A percentile compares a stretch with the other conserved stretches of the same genome.
phyloP scores from a whole-genome alignment of 2,113 vertebrate species.

The Arizona elegans region DNA sequence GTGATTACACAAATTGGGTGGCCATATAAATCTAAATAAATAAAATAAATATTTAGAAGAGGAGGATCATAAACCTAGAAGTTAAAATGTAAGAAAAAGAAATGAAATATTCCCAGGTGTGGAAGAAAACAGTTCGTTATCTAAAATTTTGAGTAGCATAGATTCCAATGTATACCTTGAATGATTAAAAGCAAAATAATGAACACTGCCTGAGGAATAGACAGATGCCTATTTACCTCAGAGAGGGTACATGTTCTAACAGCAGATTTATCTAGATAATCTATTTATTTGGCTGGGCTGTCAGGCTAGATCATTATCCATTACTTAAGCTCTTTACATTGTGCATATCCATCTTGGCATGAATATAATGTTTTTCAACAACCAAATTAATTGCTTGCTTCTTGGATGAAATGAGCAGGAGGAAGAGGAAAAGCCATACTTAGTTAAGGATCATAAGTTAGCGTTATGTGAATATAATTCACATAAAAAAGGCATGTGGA shows the following conservation, averaged over 20 bases:
- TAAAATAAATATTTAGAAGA: background rate
- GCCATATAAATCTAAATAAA: background rate
- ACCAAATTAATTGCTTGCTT: background rate
- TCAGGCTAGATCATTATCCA: background rate
- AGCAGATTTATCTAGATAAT: conserved; percentile 8
- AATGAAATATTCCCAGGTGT: background rate
- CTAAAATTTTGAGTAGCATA: background rate
- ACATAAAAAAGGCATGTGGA: background rate
- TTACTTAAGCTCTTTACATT: background rate
- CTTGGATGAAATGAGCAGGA: background rate
- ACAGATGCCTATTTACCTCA: background rate
- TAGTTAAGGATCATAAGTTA: background rate
- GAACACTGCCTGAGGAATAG: background rate
- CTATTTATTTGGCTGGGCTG: conserved; percentile 1
- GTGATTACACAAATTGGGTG: background rate
- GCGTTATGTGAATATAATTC: background rate
- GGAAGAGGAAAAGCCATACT: background rate
- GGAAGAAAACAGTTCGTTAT: background rate
- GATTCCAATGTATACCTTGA: background rate
- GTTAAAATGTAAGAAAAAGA: background rate
- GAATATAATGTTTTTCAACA: background rate
- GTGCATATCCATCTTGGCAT: background rate
- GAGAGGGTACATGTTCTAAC: background rate
- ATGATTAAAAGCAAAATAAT: conserved; percentile 2
- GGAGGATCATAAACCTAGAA: background rate